Evolutionary conservation across 2,888 invertebrate species (phyloP).

Genomic region (Pherbina coryleti): DNA sequence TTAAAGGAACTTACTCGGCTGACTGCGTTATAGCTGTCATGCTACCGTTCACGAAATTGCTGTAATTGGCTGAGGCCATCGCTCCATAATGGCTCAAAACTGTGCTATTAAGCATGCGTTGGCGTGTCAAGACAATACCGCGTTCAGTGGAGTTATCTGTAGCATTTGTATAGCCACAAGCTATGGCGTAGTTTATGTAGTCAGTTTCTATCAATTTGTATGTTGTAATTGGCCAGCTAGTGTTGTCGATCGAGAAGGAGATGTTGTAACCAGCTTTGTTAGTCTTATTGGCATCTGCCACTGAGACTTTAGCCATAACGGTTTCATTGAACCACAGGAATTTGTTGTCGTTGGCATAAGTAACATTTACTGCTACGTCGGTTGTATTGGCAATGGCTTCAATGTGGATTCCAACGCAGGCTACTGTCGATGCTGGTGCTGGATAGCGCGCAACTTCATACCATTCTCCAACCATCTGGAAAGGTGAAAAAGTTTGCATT

Average conservation of each 20-base stretch:
- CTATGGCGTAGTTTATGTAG: constrained; percentile 52
- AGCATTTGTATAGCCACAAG: constrained; percentile 59
- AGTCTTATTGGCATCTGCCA: neutral
- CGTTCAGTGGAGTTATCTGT: constrained; percentile 50
- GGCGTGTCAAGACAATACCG: constrained; percentile 53
- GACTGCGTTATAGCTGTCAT: constrained; percentile 55
- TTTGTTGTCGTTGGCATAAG: neutral
- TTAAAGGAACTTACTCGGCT: constrained; percentile 49
- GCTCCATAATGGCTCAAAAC: constrained; percentile 46
- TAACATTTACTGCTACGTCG: neutral
- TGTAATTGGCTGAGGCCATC: constrained; percentile 38
- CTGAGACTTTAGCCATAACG: neutral
- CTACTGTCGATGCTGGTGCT: neutral
- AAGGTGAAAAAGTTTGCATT: neutral
- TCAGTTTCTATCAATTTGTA: constrained; percentile 56
- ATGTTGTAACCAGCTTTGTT: constrained; percentile 25
- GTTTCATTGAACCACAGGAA: neutral
- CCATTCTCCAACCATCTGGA: constrained; percentile 46
- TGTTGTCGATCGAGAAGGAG: neutral
- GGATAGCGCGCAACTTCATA: constrained; percentile 44
- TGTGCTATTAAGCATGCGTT: constrained; percentile 39
- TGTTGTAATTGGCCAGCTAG: constrained; percentile 28
- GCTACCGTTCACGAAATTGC: constrained; percentile 51
- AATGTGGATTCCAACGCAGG: constrained; percentile 24
- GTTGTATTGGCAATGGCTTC: neutral